Percentiles rank a stretch among this genome's conserved stretches.
Evolutionary conservation across 2,888 invertebrate genomes (phyloP).

Genomic region (Amiota mariae): DNA sequence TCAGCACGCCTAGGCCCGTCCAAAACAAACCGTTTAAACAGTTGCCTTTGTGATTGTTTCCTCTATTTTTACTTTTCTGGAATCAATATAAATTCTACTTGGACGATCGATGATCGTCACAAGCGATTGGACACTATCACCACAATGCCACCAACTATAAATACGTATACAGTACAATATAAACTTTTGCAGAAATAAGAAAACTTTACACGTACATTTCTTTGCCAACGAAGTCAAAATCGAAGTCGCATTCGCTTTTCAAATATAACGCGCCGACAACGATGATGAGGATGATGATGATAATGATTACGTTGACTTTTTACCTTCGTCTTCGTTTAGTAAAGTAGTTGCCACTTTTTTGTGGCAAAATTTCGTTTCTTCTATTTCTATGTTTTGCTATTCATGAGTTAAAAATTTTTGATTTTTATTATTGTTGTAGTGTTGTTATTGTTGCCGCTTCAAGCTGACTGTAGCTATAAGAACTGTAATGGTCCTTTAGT

Average conservation of each 20-base stretch:
- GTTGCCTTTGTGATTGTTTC: too few species aligned
- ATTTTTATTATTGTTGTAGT: slow-evolving; percentile 38
- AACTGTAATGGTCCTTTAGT: slow-evolving; percentile 32
- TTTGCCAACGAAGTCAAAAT: slow-evolving; percentile 31
- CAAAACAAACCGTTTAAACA: background rate
- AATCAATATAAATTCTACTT: background rate
- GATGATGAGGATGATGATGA: background rate
- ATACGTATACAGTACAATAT: too few species aligned
- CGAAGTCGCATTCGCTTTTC: slow-evolving; percentile 17
- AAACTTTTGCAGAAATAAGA: slow-evolving; percentile 27
- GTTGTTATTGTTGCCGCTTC: slow-evolving; percentile 49
- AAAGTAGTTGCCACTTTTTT: background rate
- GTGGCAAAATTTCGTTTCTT: background rate
- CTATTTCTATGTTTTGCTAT: slow-evolving; percentile 40
- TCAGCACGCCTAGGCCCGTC: slow-evolving; percentile 50
- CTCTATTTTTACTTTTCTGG: background rate
- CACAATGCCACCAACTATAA: slow-evolving; percentile 32
- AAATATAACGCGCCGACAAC: slow-evolving; percentile 28
- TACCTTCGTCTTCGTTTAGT: slow-evolving; percentile 13
- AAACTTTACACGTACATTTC: background rate
- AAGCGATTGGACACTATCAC: slow-evolving; percentile 60
- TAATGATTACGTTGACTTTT: background rate
- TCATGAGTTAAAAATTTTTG: slow-evolving; percentile 63
- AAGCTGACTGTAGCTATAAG: slow-evolving; percentile 62
- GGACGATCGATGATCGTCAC: slow-evolving; percentile 47